phyloP scores from a whole-genome alignment of 2,113 vertebrate genomes.

The Nesogale talazaci region DNA sequence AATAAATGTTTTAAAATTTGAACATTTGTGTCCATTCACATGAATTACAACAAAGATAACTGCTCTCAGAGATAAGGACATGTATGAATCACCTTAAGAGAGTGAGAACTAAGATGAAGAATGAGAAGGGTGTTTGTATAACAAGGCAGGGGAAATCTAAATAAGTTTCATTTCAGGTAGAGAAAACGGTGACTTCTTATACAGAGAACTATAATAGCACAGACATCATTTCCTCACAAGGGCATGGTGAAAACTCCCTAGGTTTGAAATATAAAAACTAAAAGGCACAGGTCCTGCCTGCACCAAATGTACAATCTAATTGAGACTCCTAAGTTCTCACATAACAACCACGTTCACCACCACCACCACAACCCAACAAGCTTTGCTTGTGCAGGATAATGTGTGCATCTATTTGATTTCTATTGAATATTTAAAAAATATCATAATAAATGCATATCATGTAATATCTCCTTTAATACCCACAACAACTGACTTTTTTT shows the following conservation, averaged over 20 bases:
- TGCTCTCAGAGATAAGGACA: not conserved
- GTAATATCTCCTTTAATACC: not conserved
- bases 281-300: not conserved
- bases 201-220: not conserved
- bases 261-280: constrained; percentile 5
- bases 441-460: not conserved
- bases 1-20: not conserved
- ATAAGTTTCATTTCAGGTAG: not conserved
- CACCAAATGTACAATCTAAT: not conserved
- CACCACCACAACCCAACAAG: too few relatives aligned
- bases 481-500: not conserved
- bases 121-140: not conserved
- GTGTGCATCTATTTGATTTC: not conserved
- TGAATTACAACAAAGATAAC: not conserved
- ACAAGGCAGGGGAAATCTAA: not conserved
- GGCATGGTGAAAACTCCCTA: not conserved
- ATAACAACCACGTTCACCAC: too few relatives aligned
- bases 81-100: not conserved
- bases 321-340: not conserved
- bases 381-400: not conserved
- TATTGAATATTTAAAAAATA: not conserved
- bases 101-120: not conserved
- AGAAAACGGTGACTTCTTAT: not conserved
- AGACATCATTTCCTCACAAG: not conserved
- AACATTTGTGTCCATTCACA: not conserved